These are phyloP conservation scores for Lepidotrigona ventralis DNA, from an alignment of 1,140 invertebrate species.

Conservation along the genomic window DNA sequence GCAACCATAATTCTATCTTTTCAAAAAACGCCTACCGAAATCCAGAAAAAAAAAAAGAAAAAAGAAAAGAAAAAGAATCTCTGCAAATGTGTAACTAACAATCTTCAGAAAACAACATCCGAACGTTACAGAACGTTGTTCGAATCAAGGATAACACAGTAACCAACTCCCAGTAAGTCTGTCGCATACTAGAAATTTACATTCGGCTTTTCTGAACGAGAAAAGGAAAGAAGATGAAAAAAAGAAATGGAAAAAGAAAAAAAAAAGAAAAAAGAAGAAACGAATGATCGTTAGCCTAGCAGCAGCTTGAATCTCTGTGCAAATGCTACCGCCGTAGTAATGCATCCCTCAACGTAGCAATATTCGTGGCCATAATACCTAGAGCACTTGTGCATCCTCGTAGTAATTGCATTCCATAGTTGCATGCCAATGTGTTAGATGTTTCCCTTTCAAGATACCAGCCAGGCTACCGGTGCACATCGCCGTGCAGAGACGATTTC, in stretches of 20 bases:
- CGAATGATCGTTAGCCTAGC: neutral
- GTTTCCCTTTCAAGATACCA: slow-evolving; percentile 1
- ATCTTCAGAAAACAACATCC: slow-evolving; percentile 16
- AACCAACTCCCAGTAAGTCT: slow-evolving; percentile 42
- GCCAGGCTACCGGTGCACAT: neutral
- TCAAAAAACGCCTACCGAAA: neutral
- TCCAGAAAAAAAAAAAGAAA: neutral
- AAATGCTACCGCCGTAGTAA: neutral
- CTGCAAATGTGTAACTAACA: neutral
- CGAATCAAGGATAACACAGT: slow-evolving; percentile 10
- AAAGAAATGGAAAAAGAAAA: too few relatives aligned
- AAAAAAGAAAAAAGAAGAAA: too few relatives aligned
- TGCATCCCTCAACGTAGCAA: slow-evolving; percentile 24
- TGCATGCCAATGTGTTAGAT: slow-evolving; percentile 42
- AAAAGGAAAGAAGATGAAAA: neutral
- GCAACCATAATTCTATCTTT: neutral
- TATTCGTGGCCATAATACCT: slow-evolving; percentile 17
- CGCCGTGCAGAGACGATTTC: neutral
- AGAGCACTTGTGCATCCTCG: slow-evolving; percentile 16
- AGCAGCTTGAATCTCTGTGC: slow-evolving; percentile 21
- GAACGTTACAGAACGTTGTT: neutral
- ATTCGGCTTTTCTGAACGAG: neutral
- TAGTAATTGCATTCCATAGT: slow-evolving; percentile 47
- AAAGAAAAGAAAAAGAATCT: neutral
- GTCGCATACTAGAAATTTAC: slow-evolving; percentile 34